Conservation (phyloP, 2,797 vertebrate species). For the Falco peregrinus region DNA sequence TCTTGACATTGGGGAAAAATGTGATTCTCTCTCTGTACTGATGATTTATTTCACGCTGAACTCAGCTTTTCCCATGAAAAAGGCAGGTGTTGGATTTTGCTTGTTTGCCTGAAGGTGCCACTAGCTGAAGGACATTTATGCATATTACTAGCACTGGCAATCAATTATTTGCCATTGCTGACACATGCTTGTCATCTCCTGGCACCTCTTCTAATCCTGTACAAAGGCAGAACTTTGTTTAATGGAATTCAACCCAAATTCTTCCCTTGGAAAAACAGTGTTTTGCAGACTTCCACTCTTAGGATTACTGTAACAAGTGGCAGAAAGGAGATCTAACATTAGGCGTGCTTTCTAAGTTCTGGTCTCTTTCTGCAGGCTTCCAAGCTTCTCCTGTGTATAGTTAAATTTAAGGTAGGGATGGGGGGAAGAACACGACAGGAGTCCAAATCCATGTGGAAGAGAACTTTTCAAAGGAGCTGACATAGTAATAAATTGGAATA, state of each 20-base stretch:
- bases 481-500: background rate
- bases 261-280: background rate
- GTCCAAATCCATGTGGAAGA: background rate
- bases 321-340: background rate
- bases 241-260: background rate
- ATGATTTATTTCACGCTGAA: background rate
- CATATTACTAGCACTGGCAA: background rate
- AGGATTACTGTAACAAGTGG: background rate
- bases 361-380: background rate
- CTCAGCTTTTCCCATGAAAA: background rate
- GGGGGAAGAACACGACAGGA: background rate
- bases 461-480: background rate
- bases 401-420: background rate
- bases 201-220: background rate
- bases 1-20: background rate
- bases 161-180: background rate
- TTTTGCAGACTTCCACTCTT: background rate
- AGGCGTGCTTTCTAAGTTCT: background rate
- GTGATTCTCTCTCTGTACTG: background rate
- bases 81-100: background rate
- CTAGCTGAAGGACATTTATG: background rate
- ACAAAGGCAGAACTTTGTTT: background rate
- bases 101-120: background rate
- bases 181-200: background rate
- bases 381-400: background rate